Evolutionary conservation across 2,113 vertebrate genomes (phyloP), one percentile per base, ranked within the genome.

Genomic region (Sminthopsis crassicaudata): DNA sequence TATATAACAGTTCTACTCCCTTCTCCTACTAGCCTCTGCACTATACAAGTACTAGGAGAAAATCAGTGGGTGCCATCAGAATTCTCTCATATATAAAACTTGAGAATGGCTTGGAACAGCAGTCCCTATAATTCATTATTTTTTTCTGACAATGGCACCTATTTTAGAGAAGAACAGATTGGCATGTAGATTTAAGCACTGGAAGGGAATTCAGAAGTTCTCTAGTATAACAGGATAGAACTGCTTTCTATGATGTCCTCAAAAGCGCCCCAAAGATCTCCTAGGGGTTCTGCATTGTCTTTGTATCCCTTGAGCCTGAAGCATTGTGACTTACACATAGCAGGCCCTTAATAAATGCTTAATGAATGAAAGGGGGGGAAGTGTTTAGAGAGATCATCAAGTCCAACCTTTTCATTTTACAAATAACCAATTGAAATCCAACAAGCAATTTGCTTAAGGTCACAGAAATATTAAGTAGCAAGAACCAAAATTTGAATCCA

Each of bases 71-170:
- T n/a, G 60, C 60, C 60, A n/a, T 67, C 53, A 94, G 84, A 94
- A 90, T 76, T 88, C 26, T 93, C 46, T 94, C 46, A 55, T n/a
- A 27, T 36, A 2, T 92, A 92, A 92, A 67, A 60, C 53, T n/a
- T 1, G 2, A 48, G 48, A 1, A 19, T 48, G 36, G 54, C 27
- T 91, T 19, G 67, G n/a, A 90, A 22, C 50, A 92, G 24, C 52
- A 9, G 67, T 53, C 42, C 27, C 90, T 26, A 42, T 84, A 91
- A n/a, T 25, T 54, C 89, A 84, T 16, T 5, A 90, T 76, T 92
- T 26, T 50, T 91, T 52, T 51, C 24, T 52, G 51, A 92, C 53
- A 91, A 57, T 23, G 46, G 50, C 90, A 23, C 22, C 6, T 23
- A 94, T 36, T 90, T 14, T 46, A 93, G 36, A 30, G 67, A n/a